These are phyloP conservation scores for Machimus atricapillus DNA, from an alignment of 2,888 invertebrate genomes.

Conservation along the genomic window DNA sequence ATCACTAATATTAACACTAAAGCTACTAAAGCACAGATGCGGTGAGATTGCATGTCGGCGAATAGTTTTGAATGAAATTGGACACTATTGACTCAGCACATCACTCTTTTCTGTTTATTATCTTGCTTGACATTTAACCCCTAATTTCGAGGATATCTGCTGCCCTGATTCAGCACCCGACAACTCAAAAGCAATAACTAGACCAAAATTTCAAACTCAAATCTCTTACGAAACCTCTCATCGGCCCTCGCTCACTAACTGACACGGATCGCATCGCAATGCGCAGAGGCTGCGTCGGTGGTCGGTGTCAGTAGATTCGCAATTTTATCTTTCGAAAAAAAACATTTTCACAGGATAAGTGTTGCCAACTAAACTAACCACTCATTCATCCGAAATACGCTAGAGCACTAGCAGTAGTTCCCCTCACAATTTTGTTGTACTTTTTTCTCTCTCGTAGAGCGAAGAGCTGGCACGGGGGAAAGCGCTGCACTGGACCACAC, in stretches of 20 bases:
- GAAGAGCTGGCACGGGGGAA: background rate
- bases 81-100: background rate
- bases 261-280: background rate
- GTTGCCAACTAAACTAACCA: background rate
- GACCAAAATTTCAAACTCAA: background rate
- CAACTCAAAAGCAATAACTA: background rate
- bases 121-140: background rate
- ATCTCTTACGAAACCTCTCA: background rate
- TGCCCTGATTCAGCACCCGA: background rate
- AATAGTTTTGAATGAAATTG: background rate
- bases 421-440: background rate
- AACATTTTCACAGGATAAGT: background rate
- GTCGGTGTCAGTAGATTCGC: background rate
- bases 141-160: background rate
- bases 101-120: background rate
- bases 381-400: background rate
- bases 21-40: background rate
- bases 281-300: background rate
- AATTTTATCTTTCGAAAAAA: background rate
- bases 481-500: background rate
- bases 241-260: too few species aligned
- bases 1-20: background rate
- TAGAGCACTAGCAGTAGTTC: background rate
- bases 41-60: background rate
- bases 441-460: background rate